Percentiles rank a stretch among this genome's conserved stretches.
These are phyloP conservation scores for Pilophorus perplexus DNA, from an alignment of 2,888 invertebrate genomes.

Conservation along the genomic window DNA sequence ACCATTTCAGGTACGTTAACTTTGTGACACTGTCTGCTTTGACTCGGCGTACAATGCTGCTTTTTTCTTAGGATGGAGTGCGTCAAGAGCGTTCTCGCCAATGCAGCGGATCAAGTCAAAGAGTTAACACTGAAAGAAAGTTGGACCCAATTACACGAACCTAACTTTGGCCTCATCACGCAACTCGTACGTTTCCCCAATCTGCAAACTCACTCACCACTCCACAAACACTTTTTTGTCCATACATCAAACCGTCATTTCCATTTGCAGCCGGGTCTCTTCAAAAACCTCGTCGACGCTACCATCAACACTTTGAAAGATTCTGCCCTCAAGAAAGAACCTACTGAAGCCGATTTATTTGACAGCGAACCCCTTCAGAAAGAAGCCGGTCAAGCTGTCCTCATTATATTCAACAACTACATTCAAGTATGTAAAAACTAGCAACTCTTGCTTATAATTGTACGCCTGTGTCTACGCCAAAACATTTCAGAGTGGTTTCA, in stretches of 20 bases:
- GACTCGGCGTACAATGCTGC: too few relatives aligned
- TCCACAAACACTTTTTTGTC: neutral
- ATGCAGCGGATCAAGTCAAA: slow-evolving; percentile 75
- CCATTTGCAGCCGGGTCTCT: slow-evolving; percentile 62
- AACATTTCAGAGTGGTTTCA: too few relatives aligned
- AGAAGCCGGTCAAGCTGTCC: slow-evolving; percentile 57
- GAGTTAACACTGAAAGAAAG: slow-evolving; percentile 71
- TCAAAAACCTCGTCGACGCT: slow-evolving; percentile 71
- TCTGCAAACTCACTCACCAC: neutral
- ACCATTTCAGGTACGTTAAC: slow-evolving; percentile 34
- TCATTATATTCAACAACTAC: slow-evolving; percentile 59
- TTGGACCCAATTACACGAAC: slow-evolving; percentile 81
- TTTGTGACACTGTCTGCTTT: neutral
- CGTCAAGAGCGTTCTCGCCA: slow-evolving; percentile 78
- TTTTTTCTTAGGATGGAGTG: slow-evolving; percentile 64
- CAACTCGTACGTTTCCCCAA: slow-evolving; percentile 63
- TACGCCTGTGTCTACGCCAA: too few relatives aligned
- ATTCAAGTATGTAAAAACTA: slow-evolving; percentile 49
- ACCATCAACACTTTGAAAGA: slow-evolving; percentile 60
- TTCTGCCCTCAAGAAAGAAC: slow-evolving; percentile 68
- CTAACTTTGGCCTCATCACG: slow-evolving; percentile 82
- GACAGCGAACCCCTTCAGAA: slow-evolving; percentile 57
- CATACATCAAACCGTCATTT: too few relatives aligned
- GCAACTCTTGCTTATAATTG: too few relatives aligned
- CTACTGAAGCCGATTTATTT: slow-evolving; percentile 62